These are phyloP conservation scores for Phoronis australis DNA, from an alignment of 2,888 invertebrate genomes.

Conservation along the genomic window DNA sequence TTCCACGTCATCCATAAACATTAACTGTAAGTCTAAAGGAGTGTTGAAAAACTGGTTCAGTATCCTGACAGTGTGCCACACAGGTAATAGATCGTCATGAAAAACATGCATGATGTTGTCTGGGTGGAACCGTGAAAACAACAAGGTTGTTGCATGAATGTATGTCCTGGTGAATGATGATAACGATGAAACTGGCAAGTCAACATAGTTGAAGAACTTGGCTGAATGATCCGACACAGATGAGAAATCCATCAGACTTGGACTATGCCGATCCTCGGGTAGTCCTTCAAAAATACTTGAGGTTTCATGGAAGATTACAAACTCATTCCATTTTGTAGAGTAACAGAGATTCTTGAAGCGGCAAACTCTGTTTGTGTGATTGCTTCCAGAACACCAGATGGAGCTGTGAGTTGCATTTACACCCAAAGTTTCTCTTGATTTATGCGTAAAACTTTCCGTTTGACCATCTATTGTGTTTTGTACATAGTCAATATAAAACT, in stretches of 20 bases:
- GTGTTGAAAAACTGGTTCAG: conserved; percentile 11
- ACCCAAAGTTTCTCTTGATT: too few species aligned
- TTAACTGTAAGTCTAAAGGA: conserved; percentile 23
- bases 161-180: conserved; percentile 22
- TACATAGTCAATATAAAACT: too few species aligned
- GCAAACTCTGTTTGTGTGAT: conserved; percentile 38
- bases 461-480: too few species aligned
- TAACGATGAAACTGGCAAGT: conserved; percentile 32
- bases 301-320: conserved; percentile 46
- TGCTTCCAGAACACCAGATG: conserved; percentile 30
- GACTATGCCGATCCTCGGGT: conserved; percentile 26
- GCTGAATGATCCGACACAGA: conserved; percentile 52
- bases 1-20: conserved; percentile 42
- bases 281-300: conserved; percentile 43
- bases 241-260: conserved; percentile 43
- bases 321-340: conserved; percentile 36
- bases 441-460: too few species aligned
- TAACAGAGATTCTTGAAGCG: conserved; percentile 54
- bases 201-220: conserved; percentile 36
- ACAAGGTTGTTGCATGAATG: conserved; percentile 27
- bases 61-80: conserved; percentile 46
- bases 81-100: conserved; percentile 57
- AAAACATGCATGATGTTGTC: conserved; percentile 59
- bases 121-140: conserved; percentile 54
- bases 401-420: too few species aligned